Evolutionary conservation across 2,113 vertebrate species (phyloP).

Genomic region (Tachysurus vachellii): DNA sequence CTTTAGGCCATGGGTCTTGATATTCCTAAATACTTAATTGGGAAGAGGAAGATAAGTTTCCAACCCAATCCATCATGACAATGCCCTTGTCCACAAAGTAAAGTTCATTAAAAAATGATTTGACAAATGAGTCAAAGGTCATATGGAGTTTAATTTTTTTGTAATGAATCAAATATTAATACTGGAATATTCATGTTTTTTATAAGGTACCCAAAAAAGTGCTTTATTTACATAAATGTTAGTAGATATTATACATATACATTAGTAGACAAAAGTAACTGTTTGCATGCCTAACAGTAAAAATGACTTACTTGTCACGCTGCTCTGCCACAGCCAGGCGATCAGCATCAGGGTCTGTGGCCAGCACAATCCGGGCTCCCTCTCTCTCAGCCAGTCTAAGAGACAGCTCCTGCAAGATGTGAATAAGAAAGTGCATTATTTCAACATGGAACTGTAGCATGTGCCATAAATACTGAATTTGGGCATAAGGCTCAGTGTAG

Average conservation of each 20-base stretch:
- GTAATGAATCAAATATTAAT: background rate
- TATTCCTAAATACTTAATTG: background rate
- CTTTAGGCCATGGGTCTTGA: background rate
- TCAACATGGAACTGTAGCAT: background rate
- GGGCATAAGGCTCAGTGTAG: background rate
- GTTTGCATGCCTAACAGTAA: background rate
- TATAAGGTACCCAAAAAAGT: background rate
- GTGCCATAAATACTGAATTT: background rate
- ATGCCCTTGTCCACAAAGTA: background rate
- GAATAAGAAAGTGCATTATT: background rate
- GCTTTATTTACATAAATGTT: background rate
- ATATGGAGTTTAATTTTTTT: no score
- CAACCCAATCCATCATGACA: background rate
- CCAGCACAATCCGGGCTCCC: conserved; percentile 80
- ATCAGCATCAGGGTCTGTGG: conserved; percentile 94
- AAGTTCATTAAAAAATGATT: background rate
- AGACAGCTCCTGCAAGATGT: conserved; percentile 77
- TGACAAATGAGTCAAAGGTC: background rate
- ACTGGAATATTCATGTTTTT: background rate
- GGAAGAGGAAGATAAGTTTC: background rate
- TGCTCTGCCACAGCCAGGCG: conserved; percentile 89
- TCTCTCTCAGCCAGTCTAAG: conserved; percentile 86
- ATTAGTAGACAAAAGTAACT: background rate
- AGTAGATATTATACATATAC: background rate
- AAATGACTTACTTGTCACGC: conserved; percentile 74